Evolutionary conservation across 2,113 vertebrate genomes (phyloP).

Genomic region (Neoarius graeffei): DNA sequence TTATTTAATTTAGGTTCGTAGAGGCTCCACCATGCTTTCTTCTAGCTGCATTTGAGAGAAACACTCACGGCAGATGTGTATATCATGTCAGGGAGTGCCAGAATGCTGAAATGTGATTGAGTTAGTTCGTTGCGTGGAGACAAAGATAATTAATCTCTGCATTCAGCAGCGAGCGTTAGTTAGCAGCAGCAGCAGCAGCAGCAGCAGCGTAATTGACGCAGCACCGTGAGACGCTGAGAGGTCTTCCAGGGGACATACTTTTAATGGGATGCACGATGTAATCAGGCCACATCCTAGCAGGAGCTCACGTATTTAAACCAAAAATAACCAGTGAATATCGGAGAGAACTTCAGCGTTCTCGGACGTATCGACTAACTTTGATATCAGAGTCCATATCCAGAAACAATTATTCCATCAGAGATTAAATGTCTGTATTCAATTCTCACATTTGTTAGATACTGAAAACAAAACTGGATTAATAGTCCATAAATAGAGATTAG

Average conservation of each 20-base stretch:
- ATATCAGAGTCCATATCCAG: not conserved
- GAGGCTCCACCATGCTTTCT: not conserved
- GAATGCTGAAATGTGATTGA: slow-evolving; percentile 60
- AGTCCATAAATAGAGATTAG: slow-evolving; percentile 35
- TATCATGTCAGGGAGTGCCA: slow-evolving; percentile 57
- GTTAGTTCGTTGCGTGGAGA: slow-evolving; percentile 65
- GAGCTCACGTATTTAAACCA: slow-evolving; percentile 60
- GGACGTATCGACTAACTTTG: slow-evolving; percentile 13
- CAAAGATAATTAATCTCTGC: slow-evolving; percentile 53
- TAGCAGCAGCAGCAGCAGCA: slow-evolving; percentile 61
- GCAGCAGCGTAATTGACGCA: slow-evolving; percentile 54
- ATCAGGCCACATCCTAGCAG: slow-evolving; percentile 63
- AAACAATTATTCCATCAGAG: not conserved
- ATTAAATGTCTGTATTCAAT: not conserved
- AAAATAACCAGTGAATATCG: slow-evolving; percentile 50
- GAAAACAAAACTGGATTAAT: slow-evolving; percentile 29
- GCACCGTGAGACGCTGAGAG: slow-evolving; percentile 47
- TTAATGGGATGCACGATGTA: slow-evolving; percentile 61
- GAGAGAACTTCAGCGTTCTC: slow-evolving; percentile 18
- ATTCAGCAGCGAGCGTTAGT: slow-evolving; percentile 55
- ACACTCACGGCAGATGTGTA: not conserved
- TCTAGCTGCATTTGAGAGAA: not conserved
- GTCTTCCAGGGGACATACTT: slow-evolving; percentile 55
- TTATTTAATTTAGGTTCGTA: not conserved
- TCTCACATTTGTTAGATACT: not conserved